phyloP scores from a whole-genome alignment of 2,113 vertebrate genomes.

The Mugil cephalus region DNA sequence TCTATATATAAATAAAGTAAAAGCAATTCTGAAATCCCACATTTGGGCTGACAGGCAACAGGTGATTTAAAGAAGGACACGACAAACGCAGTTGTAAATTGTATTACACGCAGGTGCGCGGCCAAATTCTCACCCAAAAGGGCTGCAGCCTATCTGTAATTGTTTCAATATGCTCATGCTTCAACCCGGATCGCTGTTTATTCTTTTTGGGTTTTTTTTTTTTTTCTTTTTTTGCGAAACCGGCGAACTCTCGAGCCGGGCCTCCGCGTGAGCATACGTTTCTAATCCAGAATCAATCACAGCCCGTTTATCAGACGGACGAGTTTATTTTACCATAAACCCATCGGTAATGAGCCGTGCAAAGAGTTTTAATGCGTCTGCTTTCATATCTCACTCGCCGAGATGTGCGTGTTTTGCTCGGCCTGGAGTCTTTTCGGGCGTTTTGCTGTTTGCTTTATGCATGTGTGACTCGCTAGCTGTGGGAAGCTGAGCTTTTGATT shows the following conservation, averaged over 20 bases:
- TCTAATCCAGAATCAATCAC: conserved; percentile 71
- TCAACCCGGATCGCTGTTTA: conserved; percentile 50
- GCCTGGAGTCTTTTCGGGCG: conserved; percentile 33
- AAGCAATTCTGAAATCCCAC: conserved; percentile 64
- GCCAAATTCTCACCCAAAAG: conserved; percentile 70
- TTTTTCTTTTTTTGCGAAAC: conserved; percentile 1
- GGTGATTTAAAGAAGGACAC: conserved; percentile 82
- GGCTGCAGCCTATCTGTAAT: conserved; percentile 69
- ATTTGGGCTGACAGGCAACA: conserved; percentile 73
- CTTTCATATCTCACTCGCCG: conserved; percentile 60
- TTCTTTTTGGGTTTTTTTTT: too few relatives aligned
- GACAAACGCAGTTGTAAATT: conserved; percentile 80
- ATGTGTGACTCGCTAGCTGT: conserved; percentile 17
- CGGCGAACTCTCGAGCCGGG: conserved; percentile 30
- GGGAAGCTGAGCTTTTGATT: conserved; percentile 53
- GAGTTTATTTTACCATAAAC: conserved; percentile 77
- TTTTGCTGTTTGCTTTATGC: conserved; percentile 34
- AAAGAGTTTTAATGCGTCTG: conserved; percentile 63
- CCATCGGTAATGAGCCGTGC: conserved; percentile 68
- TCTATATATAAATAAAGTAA: conserved; percentile 64
- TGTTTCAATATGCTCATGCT: conserved; percentile 79
- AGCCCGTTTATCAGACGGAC: conserved; percentile 72
- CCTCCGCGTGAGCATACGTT: conserved; percentile 51
- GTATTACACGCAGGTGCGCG: conserved; percentile 62
- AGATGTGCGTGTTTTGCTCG: conserved; percentile 33